Conservation (phyloP, 2,888 invertebrate species). For the Julus scandinavius region DNA sequence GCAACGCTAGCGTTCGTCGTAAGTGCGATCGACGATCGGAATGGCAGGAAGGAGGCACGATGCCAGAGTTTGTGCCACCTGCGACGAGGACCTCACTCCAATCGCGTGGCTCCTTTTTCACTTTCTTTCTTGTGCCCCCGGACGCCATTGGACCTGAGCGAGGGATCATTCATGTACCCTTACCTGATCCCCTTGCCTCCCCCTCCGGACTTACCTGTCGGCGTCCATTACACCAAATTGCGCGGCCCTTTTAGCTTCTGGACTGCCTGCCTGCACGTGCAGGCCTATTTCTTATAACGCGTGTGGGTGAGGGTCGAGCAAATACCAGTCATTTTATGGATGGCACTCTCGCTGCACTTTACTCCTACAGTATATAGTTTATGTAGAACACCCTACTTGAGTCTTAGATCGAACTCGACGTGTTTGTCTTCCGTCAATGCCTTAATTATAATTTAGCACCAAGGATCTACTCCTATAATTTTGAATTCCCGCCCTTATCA, state of each 20-base stretch:
- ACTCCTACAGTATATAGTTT: too few species aligned
- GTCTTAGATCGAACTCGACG: neutral
- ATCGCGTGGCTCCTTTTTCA: conserved; percentile 45
- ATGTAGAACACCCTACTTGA: neutral
- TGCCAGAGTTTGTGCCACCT: neutral
- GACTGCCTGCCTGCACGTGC: neutral
- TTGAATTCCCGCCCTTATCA: too few species aligned
- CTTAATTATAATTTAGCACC: too few species aligned
- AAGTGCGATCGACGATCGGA: neutral
- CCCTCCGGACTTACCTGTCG: conserved; percentile 21
- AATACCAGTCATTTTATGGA: conserved; percentile 11
- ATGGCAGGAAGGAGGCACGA: neutral
- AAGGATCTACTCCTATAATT: too few species aligned
- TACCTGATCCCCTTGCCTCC: neutral
- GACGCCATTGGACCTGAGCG: conserved; percentile 41
- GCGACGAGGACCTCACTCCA: conserved; percentile 34
- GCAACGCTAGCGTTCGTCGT: neutral
- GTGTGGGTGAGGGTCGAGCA: conserved; percentile 37
- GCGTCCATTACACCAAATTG: conserved; percentile 9
- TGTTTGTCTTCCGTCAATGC: neutral
- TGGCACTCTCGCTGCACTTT: too few species aligned
- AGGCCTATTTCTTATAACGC: neutral
- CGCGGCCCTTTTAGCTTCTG: neutral
- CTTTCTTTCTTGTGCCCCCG: conserved; percentile 38
- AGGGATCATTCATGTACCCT: neutral